phyloP scores from a whole-genome alignment of 2,797 vertebrate genomes.

The Thalassophryne amazonica region DNA sequence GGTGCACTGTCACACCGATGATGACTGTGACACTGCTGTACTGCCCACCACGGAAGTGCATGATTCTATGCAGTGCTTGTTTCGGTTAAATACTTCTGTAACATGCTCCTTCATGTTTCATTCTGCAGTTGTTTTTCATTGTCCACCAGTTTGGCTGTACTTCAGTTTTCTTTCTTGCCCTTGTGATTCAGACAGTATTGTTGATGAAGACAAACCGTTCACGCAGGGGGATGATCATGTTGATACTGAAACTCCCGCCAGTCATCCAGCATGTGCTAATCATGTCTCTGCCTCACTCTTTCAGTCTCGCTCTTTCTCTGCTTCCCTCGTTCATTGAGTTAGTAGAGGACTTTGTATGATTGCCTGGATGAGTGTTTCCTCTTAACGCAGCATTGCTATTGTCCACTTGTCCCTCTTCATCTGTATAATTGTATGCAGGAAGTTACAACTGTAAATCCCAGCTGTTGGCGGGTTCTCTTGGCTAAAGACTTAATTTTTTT shows the following conservation, averaged over 20 bases:
- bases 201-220: constrained; percentile 7
- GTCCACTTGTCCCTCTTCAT: constrained; percentile 68
- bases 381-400: constrained; percentile 57
- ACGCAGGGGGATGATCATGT: constrained; percentile 18
- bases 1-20: too few relatives aligned
- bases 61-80: neutral
- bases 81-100: constrained; percentile 13
- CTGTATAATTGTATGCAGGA: constrained; percentile 67
- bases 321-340: constrained; percentile 49
- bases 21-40: too few relatives aligned
- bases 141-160: neutral
- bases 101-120: constrained; percentile 16
- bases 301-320: constrained; percentile 16
- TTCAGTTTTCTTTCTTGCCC: neutral
- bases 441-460: constrained; percentile 68
- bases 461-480: constrained; percentile 62
- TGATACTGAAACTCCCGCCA: constrained; percentile 44
- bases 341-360: constrained; percentile 61
- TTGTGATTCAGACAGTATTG: neutral
- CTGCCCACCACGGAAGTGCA: neutral
- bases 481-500: constrained; percentile 55
- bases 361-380: constrained; percentile 66
- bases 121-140: constrained; percentile 1
- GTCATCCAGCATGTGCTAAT: constrained; percentile 29
- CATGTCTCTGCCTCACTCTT: constrained; percentile 25